Evolutionary conservation across 2,113 vertebrate species (phyloP).

Genomic region (Chionodraco myersi): DNA sequence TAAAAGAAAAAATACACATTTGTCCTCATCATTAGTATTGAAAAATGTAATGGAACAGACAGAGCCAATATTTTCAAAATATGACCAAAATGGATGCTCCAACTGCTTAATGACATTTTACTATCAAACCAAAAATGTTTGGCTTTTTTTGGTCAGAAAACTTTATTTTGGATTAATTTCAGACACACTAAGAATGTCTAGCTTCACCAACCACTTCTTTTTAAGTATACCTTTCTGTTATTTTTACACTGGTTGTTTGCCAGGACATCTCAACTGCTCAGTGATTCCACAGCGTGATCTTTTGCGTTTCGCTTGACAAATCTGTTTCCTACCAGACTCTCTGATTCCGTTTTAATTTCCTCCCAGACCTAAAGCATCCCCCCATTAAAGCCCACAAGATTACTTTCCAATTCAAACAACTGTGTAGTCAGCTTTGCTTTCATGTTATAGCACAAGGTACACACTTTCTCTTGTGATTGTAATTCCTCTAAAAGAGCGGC

Average conservation of each 20-base stretch:
- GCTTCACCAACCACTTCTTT: not conserved
- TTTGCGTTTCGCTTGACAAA: not conserved
- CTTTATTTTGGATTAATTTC: too few relatives aligned
- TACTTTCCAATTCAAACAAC: slow-evolving; percentile 30
- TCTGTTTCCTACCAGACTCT: not conserved
- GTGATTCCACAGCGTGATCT: not conserved
- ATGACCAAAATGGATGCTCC: too few relatives aligned
- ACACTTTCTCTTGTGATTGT: slow-evolving; percentile 11
- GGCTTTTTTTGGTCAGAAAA: too few relatives aligned
- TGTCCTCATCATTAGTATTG: too few relatives aligned
- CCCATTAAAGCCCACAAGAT: slow-evolving; percentile 12
- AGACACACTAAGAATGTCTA: not conserved
- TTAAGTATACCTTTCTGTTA: not conserved
- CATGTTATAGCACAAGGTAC: not conserved
- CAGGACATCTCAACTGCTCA: not conserved
- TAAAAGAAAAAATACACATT: too few relatives aligned
- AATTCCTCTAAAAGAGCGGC: slow-evolving; percentile 1
- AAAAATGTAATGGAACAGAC: too few relatives aligned
- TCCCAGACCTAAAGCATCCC: slow-evolving; percentile 4
- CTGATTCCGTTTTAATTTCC: slow-evolving; percentile 48
- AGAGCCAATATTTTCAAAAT: too few relatives aligned
- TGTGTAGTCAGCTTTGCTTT: slow-evolving; percentile 35
- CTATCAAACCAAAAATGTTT: too few relatives aligned
- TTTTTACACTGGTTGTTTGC: too few relatives aligned
- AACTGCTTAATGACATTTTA: too few relatives aligned